Evolutionary conservation across 1,140 invertebrate species (phyloP), one percentile per base, ranked within the genome.

Genomic region (Macrobrachium rosenbergii): DNA sequence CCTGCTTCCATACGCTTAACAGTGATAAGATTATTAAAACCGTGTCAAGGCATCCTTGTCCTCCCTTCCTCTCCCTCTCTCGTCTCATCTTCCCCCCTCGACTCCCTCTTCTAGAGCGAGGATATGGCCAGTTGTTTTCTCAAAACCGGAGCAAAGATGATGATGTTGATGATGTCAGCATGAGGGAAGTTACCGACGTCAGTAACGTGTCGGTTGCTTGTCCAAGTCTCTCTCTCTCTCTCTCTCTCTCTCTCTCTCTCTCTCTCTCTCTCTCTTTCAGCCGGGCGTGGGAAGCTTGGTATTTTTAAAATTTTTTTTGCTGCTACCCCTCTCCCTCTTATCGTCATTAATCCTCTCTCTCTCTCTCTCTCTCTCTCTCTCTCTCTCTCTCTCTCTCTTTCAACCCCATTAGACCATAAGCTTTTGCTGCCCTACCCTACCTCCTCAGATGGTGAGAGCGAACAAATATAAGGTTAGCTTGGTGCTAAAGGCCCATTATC

Each of bases 221-320:
- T 52, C 52, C 52, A 10, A 0, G 2, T 52, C 52, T 52, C 52
- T n/a, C 23, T 43, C 69, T 72, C 69, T 72, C 69, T n/a, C 21
- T n/a, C 12, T 14, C 14, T n/a, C 69, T 72, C 37, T 72, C 37
- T 28, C 17, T 28, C 37, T 43, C 37, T 43, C 69, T 23, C 37
- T 72, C 69, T 43, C 69, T 72, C 69, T 43, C 69, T 72, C 69
- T 43, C 69, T 43, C 37, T 43, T 12, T 37, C 67, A 52, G 45
- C n/a, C n/a, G 7, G 52, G 52, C 52, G 52, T 52, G 52, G 52
- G 52, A 52, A 52, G 23, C 69, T 16, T 23, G 11, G 11, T 23
- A 28, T 14, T 16, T 43, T 43, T 72, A 16, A 16, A 28, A 43
- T 23, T 43, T 23, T 16, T 14, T 43, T 23, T n/a, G 7, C 37